Base-by-base conservation (phyloP, 2,888 invertebrate species). In the Empis stercorea region DNA sequence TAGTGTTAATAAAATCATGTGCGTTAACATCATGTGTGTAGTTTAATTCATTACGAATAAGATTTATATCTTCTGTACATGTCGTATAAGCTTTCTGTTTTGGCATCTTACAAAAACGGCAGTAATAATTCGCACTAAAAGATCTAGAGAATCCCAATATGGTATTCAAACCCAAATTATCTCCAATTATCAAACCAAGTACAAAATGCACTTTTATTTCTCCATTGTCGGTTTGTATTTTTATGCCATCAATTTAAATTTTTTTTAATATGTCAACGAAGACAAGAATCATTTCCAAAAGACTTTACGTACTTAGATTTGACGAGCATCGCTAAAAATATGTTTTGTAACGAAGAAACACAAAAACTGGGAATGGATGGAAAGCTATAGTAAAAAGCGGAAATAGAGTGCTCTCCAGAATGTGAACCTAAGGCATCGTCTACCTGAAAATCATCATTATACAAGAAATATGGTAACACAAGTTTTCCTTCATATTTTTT, bases 101-200 rank as follows among this genome's bases (percentile, higher is more conserved):
- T 27, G 39, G 43, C 39, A 48, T 49, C 45, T 34, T 52, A 46
- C 52, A 52, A 44, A 52, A 43, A 13, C 52, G 44, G 46, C 52
- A 48, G 45, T 45, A 52, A 48, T 44, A 52, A 47, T 52, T 50
- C 30, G 48, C 47, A 43, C 46, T 47, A 45, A 52, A 52, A 32
- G 48, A 50, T 36, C 34, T 48, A 15, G 46, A 47, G 41, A 50
- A 52, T 30, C 50, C 50, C 36, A 48, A 45, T 11, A 46, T 46
- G 40, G 45, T 44, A 46, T 46, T 50, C 5, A 48, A 43, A 23
- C 48, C 48, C 44, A 50, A 34, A 46, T 50, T 50, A 46, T 48
- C 48, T 43, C 49, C 52, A 42, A 52, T 43, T 41, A 52, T 48
- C 44, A 50, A 48, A 34, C 46, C 46, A 30, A 52, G 42, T 37